Evolutionary conservation across 2,797 vertebrate genomes (phyloP).

Genomic region (Labeo calbasu): DNA sequence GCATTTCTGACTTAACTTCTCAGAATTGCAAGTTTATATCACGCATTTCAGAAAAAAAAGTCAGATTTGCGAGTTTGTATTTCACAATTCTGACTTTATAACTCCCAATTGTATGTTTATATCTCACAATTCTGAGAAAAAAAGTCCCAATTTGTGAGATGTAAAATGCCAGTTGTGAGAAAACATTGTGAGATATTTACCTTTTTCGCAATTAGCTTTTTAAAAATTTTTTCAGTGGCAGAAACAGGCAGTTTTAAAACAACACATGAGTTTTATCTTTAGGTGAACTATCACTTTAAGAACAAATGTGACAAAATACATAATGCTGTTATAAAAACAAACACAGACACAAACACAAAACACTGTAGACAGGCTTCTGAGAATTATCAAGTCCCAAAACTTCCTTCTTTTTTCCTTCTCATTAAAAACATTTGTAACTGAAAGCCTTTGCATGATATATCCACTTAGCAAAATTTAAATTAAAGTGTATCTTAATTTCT

Average conservation of each 20-base stretch:
- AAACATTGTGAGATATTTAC: too few relatives aligned
- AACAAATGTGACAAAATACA: not conserved
- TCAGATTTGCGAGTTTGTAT: too few relatives aligned
- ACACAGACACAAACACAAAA: not conserved
- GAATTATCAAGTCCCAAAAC: not conserved
- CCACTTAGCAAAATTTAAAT: not conserved
- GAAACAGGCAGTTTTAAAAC: not conserved
- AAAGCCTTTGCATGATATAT: not conserved
- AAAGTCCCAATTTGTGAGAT: too few relatives aligned
- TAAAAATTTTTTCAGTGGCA: too few relatives aligned
- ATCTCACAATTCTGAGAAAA: too few relatives aligned
- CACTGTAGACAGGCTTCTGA: not conserved
- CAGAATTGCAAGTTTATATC: too few relatives aligned
- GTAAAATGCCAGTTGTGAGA: too few relatives aligned
- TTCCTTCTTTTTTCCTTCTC: not conserved
- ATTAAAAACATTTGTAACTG: not conserved
- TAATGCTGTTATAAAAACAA: not conserved
- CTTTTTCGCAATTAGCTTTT: too few relatives aligned
- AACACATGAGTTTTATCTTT: not conserved
- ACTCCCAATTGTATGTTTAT: too few relatives aligned
- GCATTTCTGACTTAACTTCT: too few relatives aligned
- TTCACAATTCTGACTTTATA: too few relatives aligned
- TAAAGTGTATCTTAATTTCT: not conserved
- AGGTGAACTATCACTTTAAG: not conserved
- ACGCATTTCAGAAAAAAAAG: too few relatives aligned